phyloP scores from a whole-genome alignment of 2,797 vertebrate genomes.

The Anolis apletophallus region DNA sequence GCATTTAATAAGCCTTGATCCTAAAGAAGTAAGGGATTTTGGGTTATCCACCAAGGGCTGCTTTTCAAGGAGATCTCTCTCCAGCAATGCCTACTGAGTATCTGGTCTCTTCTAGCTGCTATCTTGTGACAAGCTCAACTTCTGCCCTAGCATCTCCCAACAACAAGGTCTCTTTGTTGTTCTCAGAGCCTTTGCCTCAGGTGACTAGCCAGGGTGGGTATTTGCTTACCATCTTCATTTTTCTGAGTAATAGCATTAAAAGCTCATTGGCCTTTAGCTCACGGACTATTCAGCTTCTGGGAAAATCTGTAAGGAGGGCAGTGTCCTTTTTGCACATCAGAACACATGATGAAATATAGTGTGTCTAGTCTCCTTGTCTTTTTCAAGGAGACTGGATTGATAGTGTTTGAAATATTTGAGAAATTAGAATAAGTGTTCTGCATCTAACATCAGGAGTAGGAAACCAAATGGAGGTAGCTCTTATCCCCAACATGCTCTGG shows the following conservation, averaged over 20 bases:
- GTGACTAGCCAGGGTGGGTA: constrained; percentile 56
- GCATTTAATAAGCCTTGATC: neutral
- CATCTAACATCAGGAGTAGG: neutral
- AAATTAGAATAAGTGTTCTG: neutral
- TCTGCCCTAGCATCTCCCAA: constrained; percentile 12
- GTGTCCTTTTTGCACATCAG: constrained; percentile 18
- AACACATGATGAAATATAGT: neutral
- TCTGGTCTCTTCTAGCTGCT: neutral
- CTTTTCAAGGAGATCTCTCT: neutral
- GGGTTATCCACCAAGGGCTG: neutral
- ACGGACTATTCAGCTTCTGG: constrained; percentile 18
- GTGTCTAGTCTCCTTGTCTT: neutral
- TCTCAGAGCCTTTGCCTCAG: constrained; percentile 3
- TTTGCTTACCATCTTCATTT: constrained; percentile 24
- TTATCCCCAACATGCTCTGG: too few relatives aligned
- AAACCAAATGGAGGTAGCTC: neutral
- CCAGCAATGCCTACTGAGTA: neutral
- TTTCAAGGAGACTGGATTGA: neutral
- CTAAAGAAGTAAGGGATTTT: neutral
- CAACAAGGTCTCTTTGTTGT: constrained; percentile 68
- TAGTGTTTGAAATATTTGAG: neutral
- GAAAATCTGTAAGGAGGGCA: constrained; percentile 47
- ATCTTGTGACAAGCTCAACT: constrained; percentile 25
- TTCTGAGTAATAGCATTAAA: constrained; percentile 68
- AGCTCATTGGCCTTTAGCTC: constrained; percentile 68